Percentiles rank a stretch among this genome's conserved stretches.
phyloP scores from a whole-genome alignment of 1,140 invertebrate species.

The Drosophila nasuta region DNA sequence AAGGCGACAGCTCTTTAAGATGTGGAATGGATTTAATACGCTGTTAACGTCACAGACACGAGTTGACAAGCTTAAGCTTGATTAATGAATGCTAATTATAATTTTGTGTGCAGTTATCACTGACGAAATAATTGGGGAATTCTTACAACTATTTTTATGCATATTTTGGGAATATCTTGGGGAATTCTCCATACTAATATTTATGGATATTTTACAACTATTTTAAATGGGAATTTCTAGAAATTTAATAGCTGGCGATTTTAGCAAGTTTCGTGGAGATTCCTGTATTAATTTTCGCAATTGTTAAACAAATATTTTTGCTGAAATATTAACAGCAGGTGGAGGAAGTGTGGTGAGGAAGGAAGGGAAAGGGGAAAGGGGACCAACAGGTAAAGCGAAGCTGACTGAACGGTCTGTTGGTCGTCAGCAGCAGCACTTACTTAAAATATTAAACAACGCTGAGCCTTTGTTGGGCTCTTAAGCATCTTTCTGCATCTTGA shows the following conservation, averaged over 20 bases:
- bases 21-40: slow-evolving; percentile 6
- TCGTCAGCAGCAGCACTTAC: slow-evolving; percentile 65
- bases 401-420: slow-evolving; percentile 2
- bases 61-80: neutral
- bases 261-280: neutral
- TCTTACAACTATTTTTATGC: neutral
- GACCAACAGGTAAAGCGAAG: slow-evolving; percentile 46
- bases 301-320: neutral
- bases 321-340: neutral
- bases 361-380: neutral
- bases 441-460: slow-evolving; percentile 80
- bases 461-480: slow-evolving; percentile 71
- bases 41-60: slow-evolving; percentile 3
- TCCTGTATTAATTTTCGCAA: slow-evolving; percentile 3
- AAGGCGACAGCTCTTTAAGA: neutral
- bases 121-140: neutral
- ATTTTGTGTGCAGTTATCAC: neutral
- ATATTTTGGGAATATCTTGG: slow-evolving; percentile 5
- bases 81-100: neutral
- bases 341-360: no score
- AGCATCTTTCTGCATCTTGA: slow-evolving; percentile 54
- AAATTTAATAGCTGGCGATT: neutral
- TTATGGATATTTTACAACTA: neutral
- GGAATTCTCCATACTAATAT: neutral
- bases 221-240: neutral